These are phyloP conservation scores for Nemapogon koenigi DNA, from an alignment of 2,888 invertebrate genomes.

Conservation along the genomic window DNA sequence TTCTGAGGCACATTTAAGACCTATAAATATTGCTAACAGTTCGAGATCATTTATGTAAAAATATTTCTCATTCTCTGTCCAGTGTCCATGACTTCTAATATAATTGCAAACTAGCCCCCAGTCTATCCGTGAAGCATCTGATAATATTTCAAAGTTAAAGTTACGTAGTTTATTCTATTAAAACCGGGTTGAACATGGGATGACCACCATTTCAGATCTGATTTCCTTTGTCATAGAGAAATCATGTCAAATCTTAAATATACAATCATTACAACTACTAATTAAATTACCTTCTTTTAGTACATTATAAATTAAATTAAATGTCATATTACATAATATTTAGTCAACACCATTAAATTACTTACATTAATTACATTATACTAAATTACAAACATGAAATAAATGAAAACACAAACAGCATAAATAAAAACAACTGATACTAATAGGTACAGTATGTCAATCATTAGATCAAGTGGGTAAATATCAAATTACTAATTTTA, in stretches of 20 bases:
- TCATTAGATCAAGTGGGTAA: too few species aligned
- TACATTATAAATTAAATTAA: slow-evolving; percentile 1
- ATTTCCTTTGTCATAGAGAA: not conserved
- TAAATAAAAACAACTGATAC: too few species aligned
- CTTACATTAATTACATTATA: not conserved
- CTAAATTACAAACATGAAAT: not conserved
- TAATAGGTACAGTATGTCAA: too few species aligned
- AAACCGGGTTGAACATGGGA: not conserved
- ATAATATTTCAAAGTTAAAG: slow-evolving; percentile 14
- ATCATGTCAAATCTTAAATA: not conserved
- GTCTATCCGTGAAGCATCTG: slow-evolving; percentile 13
- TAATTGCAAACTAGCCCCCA: slow-evolving; percentile 13
- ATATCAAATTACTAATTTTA: too few species aligned
- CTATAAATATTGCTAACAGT: slow-evolving; percentile 12
- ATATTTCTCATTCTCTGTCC: slow-evolving; percentile 6
- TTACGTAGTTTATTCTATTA: not conserved
- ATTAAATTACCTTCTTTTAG: not conserved
- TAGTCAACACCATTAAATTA: not conserved
- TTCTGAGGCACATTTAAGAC: slow-evolving; percentile 13
- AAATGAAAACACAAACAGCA: too few species aligned
- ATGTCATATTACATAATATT: not conserved
- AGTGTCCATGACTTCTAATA: slow-evolving; percentile 10
- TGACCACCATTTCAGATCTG: slow-evolving; percentile 5
- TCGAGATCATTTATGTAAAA: slow-evolving; percentile 14
- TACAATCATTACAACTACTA: not conserved